Evolutionary conservation across 2,797 vertebrate species (phyloP), one percentile per base, ranked within the genome.

Genomic region (Malurus leucopterus): DNA sequence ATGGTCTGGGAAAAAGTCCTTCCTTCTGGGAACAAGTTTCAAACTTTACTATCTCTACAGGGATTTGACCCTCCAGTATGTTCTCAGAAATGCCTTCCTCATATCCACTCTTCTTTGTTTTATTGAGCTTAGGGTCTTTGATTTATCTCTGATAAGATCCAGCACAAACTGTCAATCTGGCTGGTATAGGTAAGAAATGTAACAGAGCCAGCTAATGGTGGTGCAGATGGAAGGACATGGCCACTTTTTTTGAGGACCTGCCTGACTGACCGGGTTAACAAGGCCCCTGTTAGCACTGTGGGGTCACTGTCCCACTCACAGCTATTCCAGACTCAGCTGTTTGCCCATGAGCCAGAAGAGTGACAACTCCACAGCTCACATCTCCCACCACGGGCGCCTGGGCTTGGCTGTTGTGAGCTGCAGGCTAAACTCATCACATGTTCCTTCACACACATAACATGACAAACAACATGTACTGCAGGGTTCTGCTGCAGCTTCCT

Each of bases 301-400:
- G 29, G 18, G 11, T 67, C 41, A 57, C 15, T 67, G 46, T 8
- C n/a, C 24, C 21, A 74, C 38, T 67, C 18, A 22, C 15, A 32
- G 34, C 36, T 90, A 6, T 78, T 58, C 54, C 55, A 69, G 20
- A 49, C 20, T 59, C 26, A 63, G 18, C 49, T 46, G 3, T 78
- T 74, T 84, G 47, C 19, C 19, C 18, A 15, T 2, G 1, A 65
- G 13, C 22, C 40, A 16, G 36, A 47, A 29, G 24, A 84, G 20
- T 23, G 21, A 36, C 34, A 43, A 14, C 74, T 91, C 30, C 38
- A 62, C 12, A 30, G 15, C 0, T 19, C 16, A 16, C 11, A 12
- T 79, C 27, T 84, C 49, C 47, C 14, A 38, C 16, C 1, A 1
- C 21, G 0, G 0, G 8, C 1, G 1, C 50, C 38, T 41, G 51